A percentile compares a stretch with the other conserved stretches of the same genome.
Conservation (phyloP, 2,888 invertebrate species). For the Periphyllus acericola region DNA sequence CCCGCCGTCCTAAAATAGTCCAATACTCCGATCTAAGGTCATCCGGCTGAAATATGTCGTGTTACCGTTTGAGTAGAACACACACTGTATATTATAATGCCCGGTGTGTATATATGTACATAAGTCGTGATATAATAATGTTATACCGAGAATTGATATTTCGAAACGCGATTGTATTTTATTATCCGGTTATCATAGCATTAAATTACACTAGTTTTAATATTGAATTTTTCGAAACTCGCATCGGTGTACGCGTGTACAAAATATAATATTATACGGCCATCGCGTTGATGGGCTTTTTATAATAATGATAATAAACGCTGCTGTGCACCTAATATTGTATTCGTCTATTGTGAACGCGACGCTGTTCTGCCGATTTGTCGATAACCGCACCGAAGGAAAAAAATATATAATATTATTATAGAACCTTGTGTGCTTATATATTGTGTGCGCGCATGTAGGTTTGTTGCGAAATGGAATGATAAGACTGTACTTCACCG, state of each 20-base stretch:
- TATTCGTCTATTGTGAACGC: neutral
- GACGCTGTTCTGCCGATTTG: neutral
- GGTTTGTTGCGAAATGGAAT: neutral
- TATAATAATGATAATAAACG: neutral
- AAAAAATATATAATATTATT: conserved; percentile 1
- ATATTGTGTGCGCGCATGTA: neutral
- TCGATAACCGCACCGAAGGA: conserved; percentile 6
- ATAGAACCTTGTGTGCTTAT: neutral
- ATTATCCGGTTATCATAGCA: conserved; percentile 24
- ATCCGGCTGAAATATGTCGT: too few relatives aligned
- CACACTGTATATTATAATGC: too few relatives aligned
- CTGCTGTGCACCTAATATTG: too few relatives aligned
- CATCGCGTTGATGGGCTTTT: neutral
- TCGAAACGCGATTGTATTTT: conserved; percentile 28
- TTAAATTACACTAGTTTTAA: conserved; percentile 35
- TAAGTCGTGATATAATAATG: too few relatives aligned
- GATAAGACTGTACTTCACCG: neutral
- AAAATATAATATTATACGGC: neutral
- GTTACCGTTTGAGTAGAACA: too few relatives aligned
- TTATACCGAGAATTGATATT: neutral
- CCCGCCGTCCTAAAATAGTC: too few relatives aligned
- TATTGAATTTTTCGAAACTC: conserved; percentile 26
- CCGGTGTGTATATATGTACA: too few relatives aligned
- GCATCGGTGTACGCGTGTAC: neutral
- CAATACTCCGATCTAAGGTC: too few relatives aligned